Evolutionary conservation across 1,140 invertebrate species (phyloP).

Genomic region (Brachionus manjavacas): DNA sequence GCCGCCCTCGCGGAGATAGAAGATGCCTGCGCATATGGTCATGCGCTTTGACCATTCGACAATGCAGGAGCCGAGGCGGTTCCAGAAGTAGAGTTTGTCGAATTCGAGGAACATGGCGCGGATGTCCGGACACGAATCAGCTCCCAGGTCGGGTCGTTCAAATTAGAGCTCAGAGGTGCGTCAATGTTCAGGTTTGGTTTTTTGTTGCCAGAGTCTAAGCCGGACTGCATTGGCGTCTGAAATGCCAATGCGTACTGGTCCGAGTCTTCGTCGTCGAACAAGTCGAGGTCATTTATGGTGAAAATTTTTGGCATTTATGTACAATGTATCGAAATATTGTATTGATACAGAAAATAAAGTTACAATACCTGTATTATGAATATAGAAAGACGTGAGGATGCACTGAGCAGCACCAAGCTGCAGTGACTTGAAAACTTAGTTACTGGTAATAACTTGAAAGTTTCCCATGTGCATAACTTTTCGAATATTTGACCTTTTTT

Average conservation of each 20-base stretch:
- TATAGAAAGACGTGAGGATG: background rate
- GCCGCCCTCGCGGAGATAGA: conserved; percentile 70
- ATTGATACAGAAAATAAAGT: background rate
- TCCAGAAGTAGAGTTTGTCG: conserved; percentile 78
- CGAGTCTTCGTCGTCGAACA: background rate
- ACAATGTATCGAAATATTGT: conserved; percentile 20
- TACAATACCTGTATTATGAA: conserved; percentile 26
- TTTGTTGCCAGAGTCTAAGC: background rate
- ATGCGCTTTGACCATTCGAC: conserved; percentile 91
- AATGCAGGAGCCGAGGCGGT: conserved; percentile 68
- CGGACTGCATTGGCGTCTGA: background rate
- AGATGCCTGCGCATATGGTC: conserved; percentile 81
- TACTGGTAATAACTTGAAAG: no score
- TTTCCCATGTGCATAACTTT: no score
- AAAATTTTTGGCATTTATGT: conserved; percentile 5
- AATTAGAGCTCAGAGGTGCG: background rate
- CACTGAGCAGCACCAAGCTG: background rate
- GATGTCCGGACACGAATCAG: conserved; percentile 82
- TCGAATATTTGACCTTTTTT: no score
- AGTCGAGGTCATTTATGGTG: background rate
- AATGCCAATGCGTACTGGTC: background rate
- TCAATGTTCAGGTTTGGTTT: background rate
- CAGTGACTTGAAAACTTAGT: no score
- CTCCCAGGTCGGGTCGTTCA: conserved; percentile 60
- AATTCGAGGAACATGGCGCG: conserved; percentile 78